Conservation (phyloP, 1,140 invertebrate species). For the Musca vetustissima region DNA sequence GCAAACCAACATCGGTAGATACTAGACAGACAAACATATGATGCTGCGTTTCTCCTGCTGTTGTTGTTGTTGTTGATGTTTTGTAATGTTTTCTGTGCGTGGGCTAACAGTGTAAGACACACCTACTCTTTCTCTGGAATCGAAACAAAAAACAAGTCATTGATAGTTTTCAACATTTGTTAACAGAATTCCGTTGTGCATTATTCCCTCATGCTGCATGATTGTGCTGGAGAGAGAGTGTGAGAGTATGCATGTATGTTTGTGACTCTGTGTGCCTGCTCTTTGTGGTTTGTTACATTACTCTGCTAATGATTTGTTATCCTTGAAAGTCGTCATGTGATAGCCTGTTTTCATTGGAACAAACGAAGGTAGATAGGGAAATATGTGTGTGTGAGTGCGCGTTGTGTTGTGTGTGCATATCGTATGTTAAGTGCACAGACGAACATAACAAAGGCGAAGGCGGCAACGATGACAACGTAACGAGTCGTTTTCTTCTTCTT, state of each 20-base stretch:
- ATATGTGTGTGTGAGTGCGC: neutral
- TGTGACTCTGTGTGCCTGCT: neutral
- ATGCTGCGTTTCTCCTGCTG: neutral
- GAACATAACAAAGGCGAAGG: neutral
- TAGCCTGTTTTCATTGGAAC: neutral
- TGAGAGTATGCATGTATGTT: neutral
- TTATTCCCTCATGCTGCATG: no score
- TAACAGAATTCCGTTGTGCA: no score
- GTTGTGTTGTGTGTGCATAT: neutral
- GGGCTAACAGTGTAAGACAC: constrained; percentile 21
- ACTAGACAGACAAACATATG: no score
- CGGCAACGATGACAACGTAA: no score
- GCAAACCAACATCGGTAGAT: no score
- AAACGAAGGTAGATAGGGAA: no score
- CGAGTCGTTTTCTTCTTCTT: no score
- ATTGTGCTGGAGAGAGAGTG: no score
- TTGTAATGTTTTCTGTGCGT: constrained; percentile 18
- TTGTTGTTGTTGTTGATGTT: constrained; percentile 2
- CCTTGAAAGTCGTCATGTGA: constrained; percentile 19
- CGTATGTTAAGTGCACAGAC: neutral
- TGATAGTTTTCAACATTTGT: no score
- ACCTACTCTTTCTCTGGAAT: constrained; percentile 14
- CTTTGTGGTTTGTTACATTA: constrained; percentile 6
- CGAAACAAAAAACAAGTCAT: neutral
- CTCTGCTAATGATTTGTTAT: constrained; percentile 22